Evolutionary conservation across 2,888 invertebrate genomes (phyloP).

Genomic region (Lottia gigantea): DNA sequence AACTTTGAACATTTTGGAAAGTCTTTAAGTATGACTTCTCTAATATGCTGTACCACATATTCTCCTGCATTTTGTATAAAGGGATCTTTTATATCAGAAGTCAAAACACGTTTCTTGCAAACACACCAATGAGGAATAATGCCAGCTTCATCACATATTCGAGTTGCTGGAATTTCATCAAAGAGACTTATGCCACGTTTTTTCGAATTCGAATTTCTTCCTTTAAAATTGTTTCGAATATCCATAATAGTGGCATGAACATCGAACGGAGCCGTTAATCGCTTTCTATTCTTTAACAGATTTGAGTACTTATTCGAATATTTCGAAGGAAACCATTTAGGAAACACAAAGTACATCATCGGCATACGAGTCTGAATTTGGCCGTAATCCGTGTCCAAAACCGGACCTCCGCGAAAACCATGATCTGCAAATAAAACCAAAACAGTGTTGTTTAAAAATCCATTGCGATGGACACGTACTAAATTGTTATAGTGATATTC

Average conservation of each 20-base stretch:
- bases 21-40: too few relatives aligned
- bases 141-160: conserved; percentile 82
- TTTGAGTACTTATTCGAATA: conserved; percentile 76
- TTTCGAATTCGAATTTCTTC: conserved; percentile 14
- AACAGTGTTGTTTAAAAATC: conserved; percentile 54
- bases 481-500: conserved; percentile 75
- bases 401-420: conserved; percentile 87
- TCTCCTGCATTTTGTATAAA: too few relatives aligned
- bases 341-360: conserved; percentile 80
- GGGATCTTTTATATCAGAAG: too few relatives aligned
- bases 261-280: conserved; percentile 87
- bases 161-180: conserved; percentile 76
- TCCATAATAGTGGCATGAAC: conserved; percentile 83
- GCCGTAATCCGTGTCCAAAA: conserved; percentile 82
- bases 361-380: conserved; percentile 88
- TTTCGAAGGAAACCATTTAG: conserved; percentile 77
- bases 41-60: too few relatives aligned
- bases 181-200: conserved; percentile 76
- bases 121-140: conserved; percentile 77
- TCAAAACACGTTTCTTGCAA: conserved; percentile 44
- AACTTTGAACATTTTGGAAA: too few relatives aligned
- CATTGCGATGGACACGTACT: conserved; percentile 64
- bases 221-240: conserved; percentile 66
- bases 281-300: conserved; percentile 74
- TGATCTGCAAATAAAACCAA: conserved; percentile 81